Base-by-base conservation (phyloP, 64 coral and sea anemone genomes). In the Exaiptasia diaphana region DNA sequence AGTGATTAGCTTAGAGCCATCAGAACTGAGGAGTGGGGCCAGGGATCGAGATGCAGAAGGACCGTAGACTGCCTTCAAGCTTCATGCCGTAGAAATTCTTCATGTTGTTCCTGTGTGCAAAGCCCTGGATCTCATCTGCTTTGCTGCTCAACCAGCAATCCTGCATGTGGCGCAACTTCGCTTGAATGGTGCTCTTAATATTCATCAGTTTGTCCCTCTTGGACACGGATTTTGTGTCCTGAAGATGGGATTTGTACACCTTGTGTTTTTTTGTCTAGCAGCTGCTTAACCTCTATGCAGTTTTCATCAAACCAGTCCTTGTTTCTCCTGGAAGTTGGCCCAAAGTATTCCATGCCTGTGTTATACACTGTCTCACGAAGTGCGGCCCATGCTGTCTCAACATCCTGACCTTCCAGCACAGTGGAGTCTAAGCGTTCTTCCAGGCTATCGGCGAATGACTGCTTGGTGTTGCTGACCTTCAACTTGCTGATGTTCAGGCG, bases 401-500 rank as follows among this genome's bases (percentile, higher is more conserved):
- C 15, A 15, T 7, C 15, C 6, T 46, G 6, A 46, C 43, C 15
- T 46, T 46, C 6, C 43, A 46, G 43, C 15, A 8, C 43, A 46
- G 43, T 6, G 43, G 6, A 8, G 43, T 46, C 5, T 15, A 46
- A 46, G 15, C n/a, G 43, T 46, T 46, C 43, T 46, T 7, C 43
- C n/a, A n/a, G n/a, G n/a, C n/a, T n/a, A n/a, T n/a, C n/a, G n/a
- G n/a, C n/a, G n/a, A n/a, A n/a, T n/a, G n/a, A n/a, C n/a, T n/a
- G n/a, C n/a, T n/a, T n/a, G 15, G 43, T 46, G 6, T 46, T 6
- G 43, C 5, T 15, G 4, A 34, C 21, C 80, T 71, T 83, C 34
- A 69, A 17, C 49, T 71, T 71, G 67, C 17, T 22, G 33, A 46
- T 25, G 41, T 84, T 84, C 29, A 84, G 68, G 7, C 50, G 43